Conservation (phyloP, 2,113 vertebrate genomes). For the Lampris megalopsis region DNA sequence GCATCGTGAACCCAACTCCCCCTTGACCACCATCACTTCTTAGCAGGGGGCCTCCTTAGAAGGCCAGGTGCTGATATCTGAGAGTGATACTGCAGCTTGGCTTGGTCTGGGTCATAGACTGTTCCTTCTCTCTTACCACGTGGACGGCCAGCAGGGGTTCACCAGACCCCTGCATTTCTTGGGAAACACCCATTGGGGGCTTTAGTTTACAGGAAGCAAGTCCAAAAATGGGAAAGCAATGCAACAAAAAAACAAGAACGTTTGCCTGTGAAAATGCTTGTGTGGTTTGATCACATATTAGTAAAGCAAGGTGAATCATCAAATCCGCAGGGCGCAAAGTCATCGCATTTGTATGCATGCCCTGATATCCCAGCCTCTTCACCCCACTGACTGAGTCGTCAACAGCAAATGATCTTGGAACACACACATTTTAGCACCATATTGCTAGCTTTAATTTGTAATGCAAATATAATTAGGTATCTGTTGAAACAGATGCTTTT, state of each 20-base stretch:
- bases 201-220: constrained; percentile 13
- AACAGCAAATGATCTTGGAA: constrained; percentile 3
- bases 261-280: too few relatives aligned
- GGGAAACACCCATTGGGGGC: constrained; percentile 49
- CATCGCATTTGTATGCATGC: not conserved
- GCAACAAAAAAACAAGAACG: not conserved
- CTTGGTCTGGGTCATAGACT: not conserved
- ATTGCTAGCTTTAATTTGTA: not conserved
- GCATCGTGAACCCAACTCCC: not conserved
- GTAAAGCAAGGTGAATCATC: too few relatives aligned
- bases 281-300: too few relatives aligned
- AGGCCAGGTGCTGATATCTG: constrained; percentile 76
- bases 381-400: not conserved
- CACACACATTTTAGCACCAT: too few relatives aligned
- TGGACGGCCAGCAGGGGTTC: constrained; percentile 19
- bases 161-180: constrained; percentile 42
- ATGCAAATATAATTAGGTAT: not conserved
- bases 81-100: constrained; percentile 28
- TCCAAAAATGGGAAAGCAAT: not conserved
- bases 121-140: constrained; percentile 3
- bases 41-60: constrained; percentile 18
- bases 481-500: not conserved
- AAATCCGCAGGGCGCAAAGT: not conserved
- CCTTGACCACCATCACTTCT: constrained; percentile 8
- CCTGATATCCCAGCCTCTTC: not conserved